Base-by-base conservation (phyloP, 2,888 invertebrate genomes). In the Baronia brevicornis region DNA sequence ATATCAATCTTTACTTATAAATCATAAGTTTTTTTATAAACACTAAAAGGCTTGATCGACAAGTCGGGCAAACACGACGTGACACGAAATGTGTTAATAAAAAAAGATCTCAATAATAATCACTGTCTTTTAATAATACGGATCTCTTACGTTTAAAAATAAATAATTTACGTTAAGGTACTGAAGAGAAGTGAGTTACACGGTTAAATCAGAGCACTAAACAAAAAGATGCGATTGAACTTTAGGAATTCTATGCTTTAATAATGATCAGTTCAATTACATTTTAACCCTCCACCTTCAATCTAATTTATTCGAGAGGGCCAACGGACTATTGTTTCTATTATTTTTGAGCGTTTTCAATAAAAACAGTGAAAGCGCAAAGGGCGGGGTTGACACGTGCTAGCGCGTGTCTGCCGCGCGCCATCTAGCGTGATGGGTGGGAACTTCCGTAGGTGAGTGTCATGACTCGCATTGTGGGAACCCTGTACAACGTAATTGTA, bases 241-340 rank as follows among this genome's bases (percentile, higher is more conserved):
- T n/a, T 33, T 26, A 38, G 24, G 31, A 42, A 40, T 37, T 44
- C 38, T 53, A 60, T 65, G 58, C 59, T 57, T 63, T 55, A 66
- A 56, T 78, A 79, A 79, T 75, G 71, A 72, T 52, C 57, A 61
- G 79, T 78, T 80, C 79, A 82, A 80, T 79, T 68, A 69, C 70
- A 51, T 60, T 77, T 80, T 77, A 78, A 77, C 82, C 82, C 75
- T 58, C 54, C 54, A 60, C 46, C 54, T 51, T 56, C 61, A 66
- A 61, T 70, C 69, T 72, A 79, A 77, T 79, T 77, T 82, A 71
- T 70, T 70, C 65, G 60, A 71, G 69, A 74, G 61, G 53, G 59
- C 60, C 64, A 70, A 72, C 70, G 52, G 51, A 65, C 39, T 39
- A 63, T 72, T 80, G 72, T 82, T 68, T 68, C 61, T 58, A 60